phyloP scores from a whole-genome alignment of 2,888 invertebrate species.

The Vesta saturnalis region DNA sequence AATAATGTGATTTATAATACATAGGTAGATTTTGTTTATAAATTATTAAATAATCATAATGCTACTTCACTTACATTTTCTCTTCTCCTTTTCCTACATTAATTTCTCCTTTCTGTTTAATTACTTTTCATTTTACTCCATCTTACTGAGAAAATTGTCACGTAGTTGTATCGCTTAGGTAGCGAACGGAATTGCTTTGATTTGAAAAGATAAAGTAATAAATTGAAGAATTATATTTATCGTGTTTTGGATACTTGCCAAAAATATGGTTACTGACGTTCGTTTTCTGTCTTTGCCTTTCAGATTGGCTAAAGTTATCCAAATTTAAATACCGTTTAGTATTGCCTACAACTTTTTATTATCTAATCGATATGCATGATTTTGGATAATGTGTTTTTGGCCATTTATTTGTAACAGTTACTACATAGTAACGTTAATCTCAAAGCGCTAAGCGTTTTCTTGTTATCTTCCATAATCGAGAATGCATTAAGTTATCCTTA shows the following conservation, averaged over 20 bases:
- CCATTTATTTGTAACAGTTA: background rate
- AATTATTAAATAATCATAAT: too few relatives aligned
- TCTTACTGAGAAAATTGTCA: background rate
- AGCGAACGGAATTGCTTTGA: background rate
- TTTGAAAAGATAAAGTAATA: background rate
- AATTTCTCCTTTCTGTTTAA: too few relatives aligned
- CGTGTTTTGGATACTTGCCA: background rate
- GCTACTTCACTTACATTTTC: too few relatives aligned
- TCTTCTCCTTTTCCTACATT: background rate
- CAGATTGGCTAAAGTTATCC: too few relatives aligned
- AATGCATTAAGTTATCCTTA: background rate
- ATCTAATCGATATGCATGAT: background rate
- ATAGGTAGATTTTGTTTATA: too few relatives aligned
- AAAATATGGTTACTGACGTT: background rate
- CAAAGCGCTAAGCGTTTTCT: background rate
- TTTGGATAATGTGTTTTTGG: background rate
- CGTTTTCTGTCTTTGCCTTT: background rate
- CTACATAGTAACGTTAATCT: too few relatives aligned
- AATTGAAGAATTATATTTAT: too few relatives aligned
- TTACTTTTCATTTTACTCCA: background rate
- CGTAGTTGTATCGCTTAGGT: background rate
- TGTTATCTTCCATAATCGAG: background rate
- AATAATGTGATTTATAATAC: too few relatives aligned
- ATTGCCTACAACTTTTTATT: too few relatives aligned
- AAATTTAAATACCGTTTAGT: background rate